A percentile compares a stretch with the other conserved stretches of the same genome.
Conservation (phyloP, 2,888 invertebrate genomes). For the Archips crataeganus region DNA sequence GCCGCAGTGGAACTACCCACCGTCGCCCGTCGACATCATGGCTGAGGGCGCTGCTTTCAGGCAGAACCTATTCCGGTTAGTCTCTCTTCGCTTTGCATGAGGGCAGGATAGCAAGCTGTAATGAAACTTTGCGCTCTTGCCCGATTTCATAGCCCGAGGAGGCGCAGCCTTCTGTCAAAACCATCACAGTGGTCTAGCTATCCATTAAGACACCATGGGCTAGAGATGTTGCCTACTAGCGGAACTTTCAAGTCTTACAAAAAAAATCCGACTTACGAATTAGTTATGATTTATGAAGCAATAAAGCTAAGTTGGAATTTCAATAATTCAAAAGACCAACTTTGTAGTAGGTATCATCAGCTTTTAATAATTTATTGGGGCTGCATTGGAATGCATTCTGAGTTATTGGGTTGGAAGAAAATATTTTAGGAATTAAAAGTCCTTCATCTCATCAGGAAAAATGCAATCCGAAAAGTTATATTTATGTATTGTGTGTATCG, state of each 20-base stretch:
- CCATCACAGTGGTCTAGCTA: no score
- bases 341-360: slow-evolving; percentile 55
- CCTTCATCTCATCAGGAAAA: background rate
- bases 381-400: slow-evolving; percentile 49
- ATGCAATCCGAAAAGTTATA: background rate
- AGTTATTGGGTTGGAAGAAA: slow-evolving; percentile 25
- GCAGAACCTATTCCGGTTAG: slow-evolving; percentile 95
- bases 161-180: no score
- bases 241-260: no score
- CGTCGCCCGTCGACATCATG: slow-evolving; percentile 90
- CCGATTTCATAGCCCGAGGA: no score
- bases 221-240: no score
- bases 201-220: no score
- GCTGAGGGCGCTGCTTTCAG: slow-evolving; percentile 94
- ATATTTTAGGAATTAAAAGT: slow-evolving; percentile 10
- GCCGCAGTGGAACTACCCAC: slow-evolving; percentile 85
- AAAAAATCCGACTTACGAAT: no score
- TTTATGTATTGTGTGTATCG: background rate
- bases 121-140: no score
- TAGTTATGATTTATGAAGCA: background rate
- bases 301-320: slow-evolving; percentile 66
- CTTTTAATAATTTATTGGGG: slow-evolving; percentile 57
- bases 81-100: no score
- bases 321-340: slow-evolving; percentile 71
- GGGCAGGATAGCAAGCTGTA: no score